These are phyloP conservation scores for Tetropium fuscum DNA, from an alignment of 2,888 invertebrate species.

Conservation along the genomic window DNA sequence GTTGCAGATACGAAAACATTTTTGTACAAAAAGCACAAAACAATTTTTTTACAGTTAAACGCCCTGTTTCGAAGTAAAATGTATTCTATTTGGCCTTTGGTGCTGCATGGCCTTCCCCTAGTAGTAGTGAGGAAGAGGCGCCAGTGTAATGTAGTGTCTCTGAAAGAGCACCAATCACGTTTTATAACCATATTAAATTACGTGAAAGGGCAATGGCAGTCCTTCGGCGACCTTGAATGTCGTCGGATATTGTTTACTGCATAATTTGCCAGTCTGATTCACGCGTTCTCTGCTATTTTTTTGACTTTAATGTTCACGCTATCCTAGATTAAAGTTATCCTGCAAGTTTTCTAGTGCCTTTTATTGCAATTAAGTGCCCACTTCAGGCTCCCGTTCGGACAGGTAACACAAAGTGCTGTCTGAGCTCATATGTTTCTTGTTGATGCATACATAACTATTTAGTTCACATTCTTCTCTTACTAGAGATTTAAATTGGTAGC, in stretches of 20 bases:
- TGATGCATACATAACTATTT: no score
- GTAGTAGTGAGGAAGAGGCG: slow-evolving; percentile 31
- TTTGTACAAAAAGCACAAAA: no score
- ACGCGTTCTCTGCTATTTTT: slow-evolving; percentile 46
- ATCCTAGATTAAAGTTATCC: slow-evolving; percentile 28
- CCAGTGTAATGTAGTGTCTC: slow-evolving; percentile 38
- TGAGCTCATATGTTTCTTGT: not conserved
- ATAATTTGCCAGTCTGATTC: slow-evolving; percentile 56
- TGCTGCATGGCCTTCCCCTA: slow-evolving; percentile 8
- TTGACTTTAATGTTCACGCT: slow-evolving; percentile 29
- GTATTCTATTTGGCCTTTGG: slow-evolving; percentile 7
- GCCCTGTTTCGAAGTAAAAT: no score
- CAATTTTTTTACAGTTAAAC: no score
- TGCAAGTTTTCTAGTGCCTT: slow-evolving; percentile 13
- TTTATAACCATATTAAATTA: slow-evolving; percentile 56
- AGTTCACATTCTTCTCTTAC: no score
- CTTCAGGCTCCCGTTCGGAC: not conserved
- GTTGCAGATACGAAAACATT: no score
- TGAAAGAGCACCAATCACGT: slow-evolving; percentile 34
- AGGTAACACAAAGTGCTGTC: slow-evolving; percentile 1
- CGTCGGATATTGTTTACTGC: slow-evolving; percentile 58
- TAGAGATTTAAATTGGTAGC: no score
- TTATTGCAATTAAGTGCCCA: slow-evolving; percentile 17
- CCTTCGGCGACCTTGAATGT: slow-evolving; percentile 58
- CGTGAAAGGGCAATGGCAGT: slow-evolving; percentile 56